phyloP scores from a whole-genome alignment of 35 echinoderm and acorn worm species.

The Heliocidaris tuberculata region DNA sequence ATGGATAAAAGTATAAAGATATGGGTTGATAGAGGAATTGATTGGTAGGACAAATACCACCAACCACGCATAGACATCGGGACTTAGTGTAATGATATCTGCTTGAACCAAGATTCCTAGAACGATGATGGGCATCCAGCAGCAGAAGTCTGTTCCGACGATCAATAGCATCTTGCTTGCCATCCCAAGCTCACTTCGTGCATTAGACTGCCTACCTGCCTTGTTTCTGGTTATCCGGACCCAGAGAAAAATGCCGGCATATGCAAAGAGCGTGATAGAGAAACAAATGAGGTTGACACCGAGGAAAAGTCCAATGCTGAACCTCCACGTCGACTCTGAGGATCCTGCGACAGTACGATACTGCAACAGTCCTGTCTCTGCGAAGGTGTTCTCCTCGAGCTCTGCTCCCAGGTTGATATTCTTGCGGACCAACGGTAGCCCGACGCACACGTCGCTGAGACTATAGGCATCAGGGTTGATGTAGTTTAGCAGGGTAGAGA shows the following conservation, averaged over 20 bases:
- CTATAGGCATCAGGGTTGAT: slow-evolving; percentile 39
- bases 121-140: slow-evolving; percentile 53
- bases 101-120: slow-evolving; percentile 42
- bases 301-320: slow-evolving; percentile 43
- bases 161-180: slow-evolving; percentile 27
- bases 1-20: slow-evolving; percentile 33
- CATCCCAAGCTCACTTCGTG: slow-evolving; percentile 9
- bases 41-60: slow-evolving; percentile 49
- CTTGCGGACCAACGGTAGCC: slow-evolving; percentile 45
- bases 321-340: slow-evolving; percentile 45
- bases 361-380: not conserved
- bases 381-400: not conserved
- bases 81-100: not conserved
- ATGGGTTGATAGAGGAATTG: slow-evolving; percentile 48
- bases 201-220: not conserved
- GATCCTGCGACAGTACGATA: slow-evolving; percentile 16
- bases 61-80: slow-evolving; percentile 42
- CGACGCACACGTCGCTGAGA: slow-evolving; percentile 44
- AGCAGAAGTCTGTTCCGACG: slow-evolving; percentile 55
- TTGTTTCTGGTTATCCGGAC: not conserved
- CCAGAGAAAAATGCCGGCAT: slow-evolving; percentile 12
- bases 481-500: slow-evolving; percentile 15
- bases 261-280: slow-evolving; percentile 24
- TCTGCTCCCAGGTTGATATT: not conserved
- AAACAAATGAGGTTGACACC: slow-evolving; percentile 50